A percentile compares a stretch with the other conserved stretches of the same genome.
Conservation (phyloP, 2,113 vertebrate genomes). For the Rafetus swinhoei region DNA sequence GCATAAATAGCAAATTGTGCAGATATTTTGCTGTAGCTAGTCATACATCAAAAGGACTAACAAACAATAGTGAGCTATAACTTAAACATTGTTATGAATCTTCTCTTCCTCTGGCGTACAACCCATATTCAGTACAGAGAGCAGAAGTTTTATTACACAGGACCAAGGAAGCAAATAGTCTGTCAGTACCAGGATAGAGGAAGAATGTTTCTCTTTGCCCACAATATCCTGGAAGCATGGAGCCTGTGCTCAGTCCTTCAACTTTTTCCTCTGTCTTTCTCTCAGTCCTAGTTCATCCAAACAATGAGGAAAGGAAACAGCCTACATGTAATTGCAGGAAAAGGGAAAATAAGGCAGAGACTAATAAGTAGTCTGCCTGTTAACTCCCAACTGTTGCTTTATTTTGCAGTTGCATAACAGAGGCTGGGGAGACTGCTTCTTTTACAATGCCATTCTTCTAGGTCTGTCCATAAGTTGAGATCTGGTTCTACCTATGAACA, state of each 20-base stretch:
- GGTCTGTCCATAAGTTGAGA: not conserved
- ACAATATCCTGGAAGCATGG: not conserved
- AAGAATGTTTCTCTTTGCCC: not conserved
- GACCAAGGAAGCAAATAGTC: not conserved
- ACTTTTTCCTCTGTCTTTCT: not conserved
- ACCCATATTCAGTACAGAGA: not conserved
- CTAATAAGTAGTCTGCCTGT: not conserved
- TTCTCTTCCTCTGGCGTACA: not conserved
- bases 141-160: not conserved
- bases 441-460: not conserved
- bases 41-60: not conserved
- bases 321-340: rapidly evolving
- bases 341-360: not conserved
- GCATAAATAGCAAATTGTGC: not conserved
- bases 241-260: not conserved
- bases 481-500: rapidly evolving
- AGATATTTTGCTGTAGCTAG: not conserved
- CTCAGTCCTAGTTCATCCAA: not conserved
- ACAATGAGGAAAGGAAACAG: not conserved
- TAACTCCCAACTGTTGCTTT: not conserved
- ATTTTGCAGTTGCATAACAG: not conserved
- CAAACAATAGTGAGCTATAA: not conserved
- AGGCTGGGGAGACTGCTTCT: not conserved
- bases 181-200: not conserved
- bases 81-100: not conserved